Conservation (phyloP, 2,888 invertebrate genomes). For the Leucozona laternaria region DNA sequence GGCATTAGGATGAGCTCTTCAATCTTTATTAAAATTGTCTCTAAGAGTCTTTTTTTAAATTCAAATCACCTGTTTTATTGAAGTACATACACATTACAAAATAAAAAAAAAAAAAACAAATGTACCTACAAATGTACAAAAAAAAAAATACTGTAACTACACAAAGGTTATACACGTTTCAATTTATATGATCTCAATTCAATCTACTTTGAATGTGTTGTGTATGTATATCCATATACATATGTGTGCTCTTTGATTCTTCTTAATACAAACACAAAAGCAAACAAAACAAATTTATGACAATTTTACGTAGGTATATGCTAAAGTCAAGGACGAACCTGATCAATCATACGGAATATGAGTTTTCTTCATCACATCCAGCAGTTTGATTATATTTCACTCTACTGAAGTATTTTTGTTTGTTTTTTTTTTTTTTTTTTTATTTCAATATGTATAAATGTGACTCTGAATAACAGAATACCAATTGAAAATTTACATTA, state of each 20-base stretch:
- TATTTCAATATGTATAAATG: conserved; percentile 16
- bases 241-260: neutral
- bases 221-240: neutral
- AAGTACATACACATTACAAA: neutral
- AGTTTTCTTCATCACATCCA: conserved; percentile 67
- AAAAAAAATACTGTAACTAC: no score
- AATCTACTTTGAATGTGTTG: neutral
- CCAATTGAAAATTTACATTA: conserved; percentile 66
- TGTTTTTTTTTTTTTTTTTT: neutral
- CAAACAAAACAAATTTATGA: conserved; percentile 71
- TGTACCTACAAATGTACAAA: no score
- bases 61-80: conserved; percentile 17
- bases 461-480: conserved; percentile 35
- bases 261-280: conserved; percentile 41
- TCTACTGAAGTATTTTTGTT: neutral
- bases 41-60: neutral
- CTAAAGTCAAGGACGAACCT: conserved; percentile 71
- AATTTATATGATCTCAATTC: conserved; percentile 6
- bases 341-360: conserved; percentile 74
- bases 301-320: conserved; percentile 72
- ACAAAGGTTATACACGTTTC: neutral
- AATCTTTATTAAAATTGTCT: neutral
- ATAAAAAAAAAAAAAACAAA: neutral
- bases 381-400: conserved; percentile 39
- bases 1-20: neutral